Evolutionary conservation across 2,113 vertebrate genomes (phyloP).

Genomic region (Collichthys lucidus): DNA sequence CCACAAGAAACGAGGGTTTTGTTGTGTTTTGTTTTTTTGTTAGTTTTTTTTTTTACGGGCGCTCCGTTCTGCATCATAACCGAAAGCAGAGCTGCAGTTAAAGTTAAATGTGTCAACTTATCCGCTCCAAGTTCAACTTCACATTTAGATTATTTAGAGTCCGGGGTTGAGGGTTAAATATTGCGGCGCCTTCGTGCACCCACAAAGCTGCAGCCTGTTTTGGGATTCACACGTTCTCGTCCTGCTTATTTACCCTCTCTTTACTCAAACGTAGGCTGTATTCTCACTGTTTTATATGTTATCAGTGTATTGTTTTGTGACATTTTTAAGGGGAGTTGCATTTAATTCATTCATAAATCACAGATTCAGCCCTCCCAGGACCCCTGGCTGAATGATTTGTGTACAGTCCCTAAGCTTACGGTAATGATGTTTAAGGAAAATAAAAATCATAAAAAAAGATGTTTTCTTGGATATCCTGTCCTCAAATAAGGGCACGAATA

Average conservation of each 20-base stretch:
- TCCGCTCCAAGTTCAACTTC: not conserved
- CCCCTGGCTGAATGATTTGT: not conserved
- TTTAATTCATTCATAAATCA: not conserved
- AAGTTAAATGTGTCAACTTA: not conserved
- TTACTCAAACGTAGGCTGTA: not conserved
- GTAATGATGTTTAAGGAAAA: constrained; percentile 23
- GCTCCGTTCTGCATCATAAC: not conserved
- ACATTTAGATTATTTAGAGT: not conserved
- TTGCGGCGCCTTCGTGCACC: too few relatives aligned
- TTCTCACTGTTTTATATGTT: not conserved
- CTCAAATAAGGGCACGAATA: constrained; percentile 56
- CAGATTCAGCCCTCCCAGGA: not conserved
- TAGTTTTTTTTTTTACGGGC: not conserved
- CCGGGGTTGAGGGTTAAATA: not conserved
- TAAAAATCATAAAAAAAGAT: constrained; percentile 29
- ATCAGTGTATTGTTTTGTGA: constrained; percentile 1
- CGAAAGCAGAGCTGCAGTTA: not conserved
- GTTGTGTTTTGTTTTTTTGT: too few relatives aligned
- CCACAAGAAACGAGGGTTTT: not conserved
- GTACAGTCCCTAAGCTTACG: constrained; percentile 9
- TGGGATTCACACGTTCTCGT: not conserved
- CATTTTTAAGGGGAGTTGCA: not conserved
- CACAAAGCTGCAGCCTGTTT: not conserved
- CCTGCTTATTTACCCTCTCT: not conserved
- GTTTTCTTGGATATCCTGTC: constrained; percentile 41